Conservation (phyloP, 2,888 invertebrate genomes). For the Eupelmus urozonus region DNA sequence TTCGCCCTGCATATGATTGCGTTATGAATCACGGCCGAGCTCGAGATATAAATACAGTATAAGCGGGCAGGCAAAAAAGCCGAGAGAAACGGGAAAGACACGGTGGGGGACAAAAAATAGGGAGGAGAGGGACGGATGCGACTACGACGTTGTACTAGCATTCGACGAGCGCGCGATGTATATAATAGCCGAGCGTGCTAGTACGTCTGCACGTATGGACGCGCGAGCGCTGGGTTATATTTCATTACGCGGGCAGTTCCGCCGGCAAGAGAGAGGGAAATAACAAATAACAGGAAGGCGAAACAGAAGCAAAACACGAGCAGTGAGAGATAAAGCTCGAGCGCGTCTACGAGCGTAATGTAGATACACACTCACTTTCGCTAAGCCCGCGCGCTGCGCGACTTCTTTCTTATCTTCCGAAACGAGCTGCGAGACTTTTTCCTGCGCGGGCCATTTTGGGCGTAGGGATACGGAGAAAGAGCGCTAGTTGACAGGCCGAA, state of each 20-base stretch:
- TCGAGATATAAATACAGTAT: not conserved
- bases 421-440: no score
- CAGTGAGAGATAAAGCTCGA: slow-evolving; percentile 63
- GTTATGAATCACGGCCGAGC: slow-evolving; percentile 15
- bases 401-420: no score
- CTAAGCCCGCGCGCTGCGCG: not conserved
- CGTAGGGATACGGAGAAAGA: no score
- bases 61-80: not conserved
- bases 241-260: slow-evolving; percentile 67
- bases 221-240: slow-evolving; percentile 59
- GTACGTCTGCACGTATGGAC: not conserved
- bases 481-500: no score
- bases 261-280: slow-evolving; percentile 6
- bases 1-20: slow-evolving; percentile 1
- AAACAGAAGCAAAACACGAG: slow-evolving; percentile 64
- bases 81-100: not conserved
- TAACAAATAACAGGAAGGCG: slow-evolving; percentile 68
- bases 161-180: not conserved
- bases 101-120: not conserved
- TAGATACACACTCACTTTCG: not conserved
- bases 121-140: not conserved
- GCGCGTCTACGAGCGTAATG: no score
- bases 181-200: no score
- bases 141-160: not conserved
- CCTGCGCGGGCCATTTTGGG: no score